Percentiles rank a stretch among this genome's conserved stretches.
These are phyloP conservation scores for Biston stratarius DNA, from an alignment of 2,888 invertebrate species.

Conservation along the genomic window DNA sequence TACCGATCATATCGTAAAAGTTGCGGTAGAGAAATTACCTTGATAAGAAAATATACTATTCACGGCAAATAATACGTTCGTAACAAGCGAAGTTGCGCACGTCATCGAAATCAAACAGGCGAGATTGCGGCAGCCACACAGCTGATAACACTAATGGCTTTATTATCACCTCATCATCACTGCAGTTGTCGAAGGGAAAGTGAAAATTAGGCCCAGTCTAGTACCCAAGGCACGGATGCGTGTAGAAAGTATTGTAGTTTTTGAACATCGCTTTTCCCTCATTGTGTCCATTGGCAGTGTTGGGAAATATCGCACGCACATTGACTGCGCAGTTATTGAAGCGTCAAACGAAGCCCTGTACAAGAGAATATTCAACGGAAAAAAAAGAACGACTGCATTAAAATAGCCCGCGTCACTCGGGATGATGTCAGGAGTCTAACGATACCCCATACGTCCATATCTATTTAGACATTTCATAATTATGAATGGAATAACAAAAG, in stretches of 20 bases:
- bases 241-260: constrained; percentile 28
- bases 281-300: constrained; percentile 28
- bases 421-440: no score
- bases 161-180: not conserved
- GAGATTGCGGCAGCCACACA: not conserved
- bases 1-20: not conserved
- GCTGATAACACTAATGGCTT: constrained; percentile 15
- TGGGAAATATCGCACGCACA: constrained; percentile 26
- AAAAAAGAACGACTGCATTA: no score
- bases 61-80: not conserved
- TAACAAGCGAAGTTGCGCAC: not conserved
- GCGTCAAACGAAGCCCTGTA: not conserved
- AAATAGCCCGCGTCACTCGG: no score
- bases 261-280: constrained; percentile 20
- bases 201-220: constrained; percentile 17
- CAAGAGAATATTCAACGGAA: no score
- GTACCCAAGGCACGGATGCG: constrained; percentile 27
- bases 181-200: constrained; percentile 13
- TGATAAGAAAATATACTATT: constrained; percentile 5
- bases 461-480: no score
- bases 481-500: no score
- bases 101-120: constrained; percentile 1
- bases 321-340: constrained; percentile 9
- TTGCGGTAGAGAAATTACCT: constrained; percentile 1
- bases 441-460: no score